Conservation (phyloP, 2,113 vertebrate genomes). For the Crotalus horridus region DNA sequence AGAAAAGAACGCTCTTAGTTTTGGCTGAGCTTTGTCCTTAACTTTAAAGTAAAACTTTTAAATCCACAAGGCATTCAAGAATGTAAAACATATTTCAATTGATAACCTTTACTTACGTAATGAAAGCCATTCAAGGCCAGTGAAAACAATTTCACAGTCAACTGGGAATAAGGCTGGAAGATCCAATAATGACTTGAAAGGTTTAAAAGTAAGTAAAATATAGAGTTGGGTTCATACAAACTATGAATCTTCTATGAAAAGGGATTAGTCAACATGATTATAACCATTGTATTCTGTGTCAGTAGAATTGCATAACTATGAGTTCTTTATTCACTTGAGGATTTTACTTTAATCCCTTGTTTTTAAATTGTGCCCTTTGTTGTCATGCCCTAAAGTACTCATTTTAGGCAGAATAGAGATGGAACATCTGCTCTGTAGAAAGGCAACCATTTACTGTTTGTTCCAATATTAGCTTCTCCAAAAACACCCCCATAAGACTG, state of each 20-base stretch:
- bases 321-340: rapidly evolving
- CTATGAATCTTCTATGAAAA: not conserved
- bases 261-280: not conserved
- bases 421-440: not conserved
- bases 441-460: not conserved
- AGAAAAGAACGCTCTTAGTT: not conserved
- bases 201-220: not conserved
- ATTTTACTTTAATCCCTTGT: not conserved
- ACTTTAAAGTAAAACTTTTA: constrained; percentile 4
- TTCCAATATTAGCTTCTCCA: not conserved
- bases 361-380: not conserved
- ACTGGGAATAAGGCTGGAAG: not conserved
- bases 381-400: not conserved
- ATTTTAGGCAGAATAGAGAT: not conserved
- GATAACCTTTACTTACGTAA: constrained; percentile 27
- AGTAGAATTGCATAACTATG: not conserved
- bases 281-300: not conserved
- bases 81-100: constrained; percentile 12
- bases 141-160: constrained; percentile 31
- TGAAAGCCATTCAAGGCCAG: constrained; percentile 5
- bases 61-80: constrained; percentile 21
- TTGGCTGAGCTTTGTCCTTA: constrained; percentile 10
- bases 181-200: constrained; percentile 9
- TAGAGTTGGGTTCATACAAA: rapidly evolving
- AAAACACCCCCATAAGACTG: not conserved